phyloP scores from a whole-genome alignment of 2,888 invertebrate genomes.

The Phytoseiulus persimilis region DNA sequence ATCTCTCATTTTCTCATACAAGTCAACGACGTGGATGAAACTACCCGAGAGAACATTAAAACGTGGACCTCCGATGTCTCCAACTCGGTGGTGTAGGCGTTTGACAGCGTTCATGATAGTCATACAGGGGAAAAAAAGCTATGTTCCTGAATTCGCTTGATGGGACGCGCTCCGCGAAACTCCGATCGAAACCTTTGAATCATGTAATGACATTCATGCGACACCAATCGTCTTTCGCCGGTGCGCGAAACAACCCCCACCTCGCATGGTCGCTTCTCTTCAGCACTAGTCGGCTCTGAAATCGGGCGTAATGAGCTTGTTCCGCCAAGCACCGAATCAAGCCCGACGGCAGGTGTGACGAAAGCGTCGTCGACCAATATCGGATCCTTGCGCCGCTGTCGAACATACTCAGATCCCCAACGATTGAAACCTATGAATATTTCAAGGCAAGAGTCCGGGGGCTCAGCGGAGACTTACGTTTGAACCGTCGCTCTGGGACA shows the following conservation, averaged over 20 bases:
- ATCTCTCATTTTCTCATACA: neutral
- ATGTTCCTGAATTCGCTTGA: neutral
- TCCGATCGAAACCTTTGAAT: neutral
- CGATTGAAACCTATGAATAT: neutral
- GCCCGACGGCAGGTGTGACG: too few relatives aligned
- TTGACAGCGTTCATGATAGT: neutral
- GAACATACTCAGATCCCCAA: neutral
- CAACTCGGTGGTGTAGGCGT: neutral
- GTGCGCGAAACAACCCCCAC: too few relatives aligned
- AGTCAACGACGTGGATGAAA: neutral
- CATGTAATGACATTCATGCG: neutral
- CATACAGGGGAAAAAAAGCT: neutral
- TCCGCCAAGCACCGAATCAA: too few relatives aligned
- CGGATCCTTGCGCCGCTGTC: neutral
- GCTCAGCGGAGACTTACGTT: slow-evolving; percentile 38
- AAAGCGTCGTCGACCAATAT: too few relatives aligned
- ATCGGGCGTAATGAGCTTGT: too few relatives aligned
- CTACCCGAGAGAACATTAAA: neutral
- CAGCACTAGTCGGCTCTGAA: too few relatives aligned
- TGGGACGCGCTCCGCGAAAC: neutral
- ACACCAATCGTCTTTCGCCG: too few relatives aligned
- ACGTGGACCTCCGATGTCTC: neutral
- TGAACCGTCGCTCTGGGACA: slow-evolving; percentile 39
- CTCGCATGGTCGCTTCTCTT: too few relatives aligned
- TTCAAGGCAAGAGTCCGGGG: slow-evolving; percentile 38